Evolutionary conservation across 2,797 vertebrate genomes (phyloP).

Genomic region (Xyrichtys novacula): DNA sequence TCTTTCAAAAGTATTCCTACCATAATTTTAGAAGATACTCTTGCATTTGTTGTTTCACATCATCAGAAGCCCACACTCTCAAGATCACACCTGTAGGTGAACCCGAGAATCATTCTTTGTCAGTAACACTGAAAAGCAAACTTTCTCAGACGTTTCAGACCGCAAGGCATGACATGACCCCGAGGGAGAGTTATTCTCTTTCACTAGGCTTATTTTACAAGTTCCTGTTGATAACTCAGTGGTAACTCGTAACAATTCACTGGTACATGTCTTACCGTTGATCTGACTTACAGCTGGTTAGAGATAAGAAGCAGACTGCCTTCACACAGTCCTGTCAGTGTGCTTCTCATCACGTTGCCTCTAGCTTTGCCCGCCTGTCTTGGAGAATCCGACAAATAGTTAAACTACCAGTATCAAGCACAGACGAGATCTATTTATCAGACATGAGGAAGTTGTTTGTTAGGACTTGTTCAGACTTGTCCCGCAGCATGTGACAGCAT

Average conservation of each 20-base stretch:
- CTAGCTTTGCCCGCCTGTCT: conserved; percentile 7
- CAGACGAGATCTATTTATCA: conserved; percentile 47
- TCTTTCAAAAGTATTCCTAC: too few relatives aligned
- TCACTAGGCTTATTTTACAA: conserved; percentile 29
- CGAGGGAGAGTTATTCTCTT: conserved; percentile 21
- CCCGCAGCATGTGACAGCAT: conserved; percentile 66
- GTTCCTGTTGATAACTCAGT: conserved; percentile 51
- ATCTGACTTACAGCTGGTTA: conserved; percentile 9
- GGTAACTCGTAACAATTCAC: too few relatives aligned
- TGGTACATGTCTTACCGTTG: conserved; percentile 3
- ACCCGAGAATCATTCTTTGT: conserved; percentile 31
- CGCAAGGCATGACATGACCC: conserved; percentile 14
- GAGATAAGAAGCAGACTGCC: conserved; percentile 9
- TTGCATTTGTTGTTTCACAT: neutral
- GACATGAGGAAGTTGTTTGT: conserved; percentile 68
- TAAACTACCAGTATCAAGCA: conserved; percentile 16
- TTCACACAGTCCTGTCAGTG: conserved; percentile 31
- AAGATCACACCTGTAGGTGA: neutral
- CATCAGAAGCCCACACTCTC: neutral
- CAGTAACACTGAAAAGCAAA: conserved; percentile 6
- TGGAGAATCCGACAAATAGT: conserved; percentile 29
- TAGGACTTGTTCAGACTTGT: conserved; percentile 78
- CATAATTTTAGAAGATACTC: neutral
- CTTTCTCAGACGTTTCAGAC: conserved; percentile 37
- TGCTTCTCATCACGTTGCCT: conserved; percentile 30